These are phyloP conservation scores for Heloderma charlesbogerti DNA, from an alignment of 2,113 vertebrate species.

Conservation along the genomic window DNA sequence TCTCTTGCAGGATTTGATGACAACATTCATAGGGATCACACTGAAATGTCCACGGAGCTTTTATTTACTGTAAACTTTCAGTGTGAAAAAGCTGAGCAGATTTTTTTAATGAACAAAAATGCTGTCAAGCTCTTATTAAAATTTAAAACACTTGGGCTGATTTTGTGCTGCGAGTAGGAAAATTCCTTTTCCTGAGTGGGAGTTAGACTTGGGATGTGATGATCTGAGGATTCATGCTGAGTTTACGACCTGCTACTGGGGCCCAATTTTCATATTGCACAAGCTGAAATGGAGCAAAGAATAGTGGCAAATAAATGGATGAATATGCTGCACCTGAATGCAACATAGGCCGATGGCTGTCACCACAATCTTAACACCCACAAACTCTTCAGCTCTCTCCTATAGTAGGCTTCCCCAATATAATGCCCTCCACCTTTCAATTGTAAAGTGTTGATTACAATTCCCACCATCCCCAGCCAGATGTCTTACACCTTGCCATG, in stretches of 20 bases:
- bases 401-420: neutral
- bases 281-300: neutral
- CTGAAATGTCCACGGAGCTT: neutral
- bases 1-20: neutral
- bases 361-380: neutral
- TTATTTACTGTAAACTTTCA: slow-evolving; percentile 45
- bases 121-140: slow-evolving; percentile 60
- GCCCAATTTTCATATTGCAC: neutral
- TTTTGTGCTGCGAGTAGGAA: slow-evolving; percentile 51
- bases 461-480: neutral
- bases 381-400: neutral
- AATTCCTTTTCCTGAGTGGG: neutral
- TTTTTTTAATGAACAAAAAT: neutral
- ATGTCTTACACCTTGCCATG: slow-evolving; percentile 37
- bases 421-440: neutral
- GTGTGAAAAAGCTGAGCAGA: slow-evolving; percentile 18
- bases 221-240: neutral
- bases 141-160: slow-evolving; percentile 48
- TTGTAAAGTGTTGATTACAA: neutral
- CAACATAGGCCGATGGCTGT: neutral
- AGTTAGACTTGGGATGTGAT: neutral
- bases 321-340: neutral
- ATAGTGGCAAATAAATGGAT: neutral
- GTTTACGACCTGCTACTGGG: accelerated
- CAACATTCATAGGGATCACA: neutral